A percentile compares a stretch with the other conserved stretches of the same genome.
phyloP scores from a whole-genome alignment of 2,797 vertebrate genomes.

The Sebastes reedi region DNA sequence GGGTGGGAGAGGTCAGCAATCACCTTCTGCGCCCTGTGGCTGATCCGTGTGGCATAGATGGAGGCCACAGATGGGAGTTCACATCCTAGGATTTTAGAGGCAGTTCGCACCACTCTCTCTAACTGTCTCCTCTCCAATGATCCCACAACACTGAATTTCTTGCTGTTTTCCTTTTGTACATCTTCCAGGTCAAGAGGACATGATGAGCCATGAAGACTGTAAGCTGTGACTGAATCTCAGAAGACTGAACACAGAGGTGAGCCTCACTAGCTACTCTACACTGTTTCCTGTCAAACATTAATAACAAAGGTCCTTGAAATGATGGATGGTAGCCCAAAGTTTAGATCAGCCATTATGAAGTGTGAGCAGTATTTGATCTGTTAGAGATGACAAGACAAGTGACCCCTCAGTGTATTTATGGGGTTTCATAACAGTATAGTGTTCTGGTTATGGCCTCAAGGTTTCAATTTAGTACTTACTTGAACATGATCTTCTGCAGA shows the following conservation, averaged over 20 bases:
- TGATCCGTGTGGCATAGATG: too few relatives aligned
- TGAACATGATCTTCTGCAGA: not conserved
- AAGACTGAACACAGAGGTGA: conserved; percentile 62
- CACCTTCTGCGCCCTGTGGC: too few relatives aligned
- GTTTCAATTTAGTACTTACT: conserved; percentile 2
- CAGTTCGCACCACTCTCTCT: too few relatives aligned
- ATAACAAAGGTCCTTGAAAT: conserved; percentile 32
- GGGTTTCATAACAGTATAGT: conserved; percentile 8
- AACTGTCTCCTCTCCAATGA: not conserved
- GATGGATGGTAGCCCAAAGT: conserved; percentile 31
- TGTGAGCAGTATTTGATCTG: conserved; percentile 22
- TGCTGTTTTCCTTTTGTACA: not conserved
- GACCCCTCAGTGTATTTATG: conserved; percentile 24
- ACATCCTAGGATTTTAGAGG: too few relatives aligned
- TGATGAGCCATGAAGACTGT: conserved; percentile 20
- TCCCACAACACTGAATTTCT: not conserved
- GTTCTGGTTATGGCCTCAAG: not conserved
- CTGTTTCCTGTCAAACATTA: conserved; percentile 21
- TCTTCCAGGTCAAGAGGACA: conserved; percentile 56
- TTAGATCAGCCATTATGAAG: conserved; percentile 35
- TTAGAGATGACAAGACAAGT: conserved; percentile 6
- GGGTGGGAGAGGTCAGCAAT: too few relatives aligned
- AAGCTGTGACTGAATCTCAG: conserved; percentile 21
- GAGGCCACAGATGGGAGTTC: too few relatives aligned
- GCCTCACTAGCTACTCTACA: conserved; percentile 35